Evolutionary conservation across 2,797 vertebrate genomes (phyloP), one percentile per base, ranked within the genome.

Genomic region (Karalla daura): DNA sequence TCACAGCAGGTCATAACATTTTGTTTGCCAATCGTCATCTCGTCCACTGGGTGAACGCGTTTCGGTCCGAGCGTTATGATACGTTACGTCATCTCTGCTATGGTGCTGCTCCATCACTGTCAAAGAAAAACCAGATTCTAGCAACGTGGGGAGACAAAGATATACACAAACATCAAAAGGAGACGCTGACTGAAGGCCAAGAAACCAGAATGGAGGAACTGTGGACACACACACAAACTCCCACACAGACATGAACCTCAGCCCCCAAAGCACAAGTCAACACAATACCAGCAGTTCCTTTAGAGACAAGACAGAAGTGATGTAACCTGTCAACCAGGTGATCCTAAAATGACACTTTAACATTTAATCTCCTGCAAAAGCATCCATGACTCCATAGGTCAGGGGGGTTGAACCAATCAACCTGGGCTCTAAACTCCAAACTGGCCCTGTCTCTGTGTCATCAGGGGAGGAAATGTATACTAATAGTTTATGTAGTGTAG

Each of bases 1-100:
- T 73, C 60, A 73, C 73, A 63, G 65, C 63, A 53, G 55, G 49
- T 59, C 49, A 32, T 49, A 30, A 45, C 59, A 24, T 62, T 60
- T 6, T 44, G 12, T 7, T 45, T 14, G 7, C 46, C 41, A 39
- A 35, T 51, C 27, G 32, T 45, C 32, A 36, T 45, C 27, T 5
- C 5, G 21, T 43, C 21, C 15, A 60, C 24, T 20, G 37, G 18
- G 10, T 39, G 7, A 43, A 44, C 3, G 17, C 18, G 17, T n/a
- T 63, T 40, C 32, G n/a, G 5, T 46, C 15, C 9, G 8, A 1
- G 8, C 17, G 27, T 37, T 62, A 13, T 33, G 21, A 45, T 51
- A 1, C 37, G 24, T 30, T 32, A 5, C 35, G 3, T 15, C 30
- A 36, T 40, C 1, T 41, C 50, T 52, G 35, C 20, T 37, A 27